Conservation (phyloP, 2,888 invertebrate species). For the Drosophila ezoana region DNA sequence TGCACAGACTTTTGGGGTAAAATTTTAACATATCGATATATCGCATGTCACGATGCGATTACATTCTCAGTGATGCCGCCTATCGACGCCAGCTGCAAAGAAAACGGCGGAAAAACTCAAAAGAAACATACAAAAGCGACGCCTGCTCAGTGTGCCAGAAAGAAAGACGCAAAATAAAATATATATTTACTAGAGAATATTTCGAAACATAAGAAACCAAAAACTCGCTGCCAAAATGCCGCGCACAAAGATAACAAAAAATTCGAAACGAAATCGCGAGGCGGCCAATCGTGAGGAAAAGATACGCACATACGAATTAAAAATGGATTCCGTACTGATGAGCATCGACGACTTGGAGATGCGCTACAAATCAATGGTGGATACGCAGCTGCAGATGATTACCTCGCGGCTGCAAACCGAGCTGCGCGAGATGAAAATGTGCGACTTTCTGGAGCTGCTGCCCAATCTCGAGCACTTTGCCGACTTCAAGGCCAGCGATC, state of each 20-base stretch:
- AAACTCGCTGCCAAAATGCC: slow-evolving; percentile 75
- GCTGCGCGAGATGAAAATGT: slow-evolving; percentile 77
- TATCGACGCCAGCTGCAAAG: slow-evolving; percentile 53
- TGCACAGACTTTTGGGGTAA: neutral
- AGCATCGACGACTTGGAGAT: slow-evolving; percentile 68
- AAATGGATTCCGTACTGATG: slow-evolving; percentile 70
- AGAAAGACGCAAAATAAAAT: slow-evolving; percentile 4
- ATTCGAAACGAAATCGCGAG: slow-evolving; percentile 83
- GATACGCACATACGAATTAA: slow-evolving; percentile 78
- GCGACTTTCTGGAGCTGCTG: slow-evolving; percentile 77
- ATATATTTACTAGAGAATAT: slow-evolving; percentile 4
- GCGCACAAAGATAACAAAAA: slow-evolving; percentile 84
- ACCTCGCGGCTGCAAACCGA: slow-evolving; percentile 59
- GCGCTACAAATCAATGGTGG: slow-evolving; percentile 47
- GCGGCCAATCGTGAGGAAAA: slow-evolving; percentile 83
- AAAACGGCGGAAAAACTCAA: slow-evolving; percentile 67
- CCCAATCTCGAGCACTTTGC: slow-evolving; percentile 49
- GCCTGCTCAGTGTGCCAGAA: slow-evolving; percentile 25
- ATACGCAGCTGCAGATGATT: slow-evolving; percentile 57
- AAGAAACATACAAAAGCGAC: slow-evolving; percentile 35
- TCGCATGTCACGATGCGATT: neutral
- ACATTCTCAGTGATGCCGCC: neutral
- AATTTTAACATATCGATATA: slow-evolving; percentile 9
- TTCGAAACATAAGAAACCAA: neutral
- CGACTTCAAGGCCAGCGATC: slow-evolving; percentile 68